Evolutionary conservation across 2,888 invertebrate species (phyloP), one percentile per base, ranked within the genome.

Genomic region (Camptogramma bilineatum): DNA sequence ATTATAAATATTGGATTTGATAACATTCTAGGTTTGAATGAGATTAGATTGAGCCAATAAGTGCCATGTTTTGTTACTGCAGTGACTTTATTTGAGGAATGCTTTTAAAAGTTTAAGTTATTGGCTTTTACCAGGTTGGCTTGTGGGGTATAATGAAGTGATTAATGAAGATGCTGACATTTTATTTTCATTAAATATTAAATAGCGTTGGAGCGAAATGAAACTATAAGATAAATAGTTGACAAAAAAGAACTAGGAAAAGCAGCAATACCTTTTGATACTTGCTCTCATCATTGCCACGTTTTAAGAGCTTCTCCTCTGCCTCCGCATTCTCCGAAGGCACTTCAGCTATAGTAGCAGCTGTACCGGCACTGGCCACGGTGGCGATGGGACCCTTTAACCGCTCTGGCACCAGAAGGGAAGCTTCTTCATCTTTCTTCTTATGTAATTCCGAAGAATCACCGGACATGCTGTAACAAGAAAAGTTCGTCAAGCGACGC

Each of bases 401-500:
- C 47, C 74, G 77, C 13, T 87, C 86, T 2, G 86, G 77, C 52
- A 84, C 77, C 19, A 88, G 70, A 24, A 86, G 75, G 58, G 78
- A 79, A 4, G 79, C 67, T 56, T 88, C 88, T 55, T 90, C 90
- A 68, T 90, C 88, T 73, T 86, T 87, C 60, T 87, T 88, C 74
- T 87, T 88, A 54, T 81, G 77, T n/a, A 81, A 72, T 68, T 85
- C 81, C 56, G 81, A 81, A 50, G 91, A 87, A 72, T 91, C 90
- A 52, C 88, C 91, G 71, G 90, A 87, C 90, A 91, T 92, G 69
- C 91, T 91, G 78, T 69, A 82, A 81, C 74, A 13, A 31, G 31
- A 9, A 28, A 13, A 39, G 34, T 39, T 39, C 3, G 34, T 3
- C 10, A 39, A 16, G 16, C 44, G 17, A 44, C 7, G 13, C 8